phyloP scores from a whole-genome alignment of 2,888 invertebrate species.

The Merodon equestris region DNA sequence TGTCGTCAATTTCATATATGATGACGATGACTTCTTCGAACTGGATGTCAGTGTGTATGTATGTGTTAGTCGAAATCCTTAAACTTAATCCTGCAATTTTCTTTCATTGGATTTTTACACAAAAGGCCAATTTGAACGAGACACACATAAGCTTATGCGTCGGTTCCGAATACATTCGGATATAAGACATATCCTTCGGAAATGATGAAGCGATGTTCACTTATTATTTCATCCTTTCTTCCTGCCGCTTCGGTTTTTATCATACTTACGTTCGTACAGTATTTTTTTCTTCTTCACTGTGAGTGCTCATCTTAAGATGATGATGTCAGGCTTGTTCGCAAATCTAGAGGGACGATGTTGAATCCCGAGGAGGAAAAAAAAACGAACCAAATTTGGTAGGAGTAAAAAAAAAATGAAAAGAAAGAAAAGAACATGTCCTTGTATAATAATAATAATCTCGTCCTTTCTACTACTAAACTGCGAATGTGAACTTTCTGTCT shows the following conservation, averaged over 20 bases:
- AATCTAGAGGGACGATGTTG: conserved; percentile 38
- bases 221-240: conserved; percentile 65
- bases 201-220: conserved; percentile 66
- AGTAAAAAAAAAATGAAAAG: conserved; percentile 43
- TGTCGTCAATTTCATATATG: conserved; percentile 44
- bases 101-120: conserved; percentile 69
- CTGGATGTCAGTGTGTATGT: conserved; percentile 7
- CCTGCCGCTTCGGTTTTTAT: conserved; percentile 1
- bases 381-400: background rate
- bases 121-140: conserved; percentile 67
- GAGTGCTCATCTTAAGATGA: conserved; percentile 23
- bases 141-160: conserved; percentile 2
- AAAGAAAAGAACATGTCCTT: conserved; percentile 54
- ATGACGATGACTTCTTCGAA: conserved; percentile 39
- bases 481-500: conserved; percentile 48
- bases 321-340: conserved; percentile 53
- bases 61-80: conserved; percentile 64
- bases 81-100: conserved; percentile 71
- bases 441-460: conserved; percentile 67
- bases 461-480: conserved; percentile 67
- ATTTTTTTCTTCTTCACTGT: background rate
- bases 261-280: too few relatives aligned
- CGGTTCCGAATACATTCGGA: background rate
- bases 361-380: conserved; percentile 34
- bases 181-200: conserved; percentile 44